Evolutionary conservation across 1,140 invertebrate genomes (phyloP).

Genomic region (Apis mellifera): Amel_HAv3.1 CM009938.2:2400501-2401000

Average conservation of each 20-base stretch:
- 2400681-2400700: slow-evolving; percentile 9
- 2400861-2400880: too few species aligned
- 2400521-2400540: slow-evolving; percentile 32
- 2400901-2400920: too few species aligned
- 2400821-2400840: too few species aligned
- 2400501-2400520: slow-evolving; percentile 33
- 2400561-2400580: slow-evolving; percentile 57
- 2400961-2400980: too few species aligned
- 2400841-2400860: too few species aligned
- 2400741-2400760: not conserved
- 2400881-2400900: too few species aligned
- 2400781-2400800: not conserved
- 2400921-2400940: too few species aligned
- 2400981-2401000: too few species aligned
- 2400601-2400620: slow-evolving; percentile 13
- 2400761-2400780: not conserved
- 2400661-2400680: slow-evolving; percentile 22
- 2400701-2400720: not conserved
- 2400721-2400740: not conserved
- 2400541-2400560: slow-evolving; percentile 60
- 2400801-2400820: too few species aligned
- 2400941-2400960: too few species aligned
- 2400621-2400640: slow-evolving; percentile 26
- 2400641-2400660: slow-evolving; percentile 65
- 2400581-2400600: slow-evolving; percentile 25